phyloP scores from a whole-genome alignment of 2,113 vertebrate species.

The Hiodon tergisus region DNA sequence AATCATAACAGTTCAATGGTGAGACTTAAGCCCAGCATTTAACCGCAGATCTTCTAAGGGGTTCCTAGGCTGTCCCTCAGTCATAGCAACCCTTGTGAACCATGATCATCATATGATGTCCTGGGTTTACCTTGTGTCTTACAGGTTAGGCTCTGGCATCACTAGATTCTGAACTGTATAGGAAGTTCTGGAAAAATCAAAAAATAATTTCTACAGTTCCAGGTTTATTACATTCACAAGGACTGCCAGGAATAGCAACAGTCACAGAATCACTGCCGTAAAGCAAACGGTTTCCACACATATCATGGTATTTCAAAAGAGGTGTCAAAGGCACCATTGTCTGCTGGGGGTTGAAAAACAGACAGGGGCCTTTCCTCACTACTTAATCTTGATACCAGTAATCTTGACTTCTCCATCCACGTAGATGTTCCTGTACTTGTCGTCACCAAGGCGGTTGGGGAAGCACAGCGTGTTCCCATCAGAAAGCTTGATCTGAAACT shows the following conservation, averaged over 20 bases:
- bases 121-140: too few species aligned
- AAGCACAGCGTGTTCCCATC: constrained; percentile 55
- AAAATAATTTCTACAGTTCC: neutral
- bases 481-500: constrained; percentile 61
- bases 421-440: constrained; percentile 52
- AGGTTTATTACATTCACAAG: neutral
- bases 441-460: constrained; percentile 61
- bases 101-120: too few species aligned
- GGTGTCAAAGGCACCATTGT: neutral
- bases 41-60: too few species aligned
- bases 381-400: constrained; percentile 55
- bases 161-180: constrained; percentile 37
- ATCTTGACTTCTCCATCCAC: constrained; percentile 51
- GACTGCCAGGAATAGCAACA: neutral
- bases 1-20: too few species aligned
- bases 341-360: neutral
- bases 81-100: too few species aligned
- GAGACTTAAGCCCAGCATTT: too few species aligned
- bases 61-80: too few species aligned
- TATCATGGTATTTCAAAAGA: neutral
- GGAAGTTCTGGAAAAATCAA: constrained; percentile 11
- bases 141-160: neutral
- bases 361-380: constrained; percentile 15
- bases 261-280: neutral
- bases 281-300: neutral